Percentiles rank a stretch among this genome's conserved stretches.
Evolutionary conservation across 2,113 vertebrate species (phyloP).

Genomic region (Haemorhous mexicanus): DNA sequence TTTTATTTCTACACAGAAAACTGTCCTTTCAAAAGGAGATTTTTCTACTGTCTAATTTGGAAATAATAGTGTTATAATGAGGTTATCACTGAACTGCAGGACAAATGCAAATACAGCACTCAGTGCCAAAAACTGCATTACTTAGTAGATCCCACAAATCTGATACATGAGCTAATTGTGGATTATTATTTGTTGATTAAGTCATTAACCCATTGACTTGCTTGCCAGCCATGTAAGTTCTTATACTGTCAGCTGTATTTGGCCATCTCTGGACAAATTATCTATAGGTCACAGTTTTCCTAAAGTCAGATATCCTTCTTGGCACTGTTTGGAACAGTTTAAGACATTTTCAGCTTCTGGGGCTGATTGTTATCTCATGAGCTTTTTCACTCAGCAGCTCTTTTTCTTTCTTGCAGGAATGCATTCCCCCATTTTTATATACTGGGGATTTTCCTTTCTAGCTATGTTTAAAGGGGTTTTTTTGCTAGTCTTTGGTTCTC

Average conservation of each 20-base stretch:
- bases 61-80: background rate
- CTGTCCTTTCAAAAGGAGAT: background rate
- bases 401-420: background rate
- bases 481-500: background rate
- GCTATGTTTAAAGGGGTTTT: background rate
- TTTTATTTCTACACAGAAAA: background rate
- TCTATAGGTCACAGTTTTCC: background rate
- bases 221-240: background rate
- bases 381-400: background rate
- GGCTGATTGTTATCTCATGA: background rate
- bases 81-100: background rate
- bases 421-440: background rate
- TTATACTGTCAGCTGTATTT: background rate
- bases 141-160: background rate
- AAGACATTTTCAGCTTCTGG: background rate
- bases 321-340: background rate
- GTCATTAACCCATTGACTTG: background rate
- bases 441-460: background rate
- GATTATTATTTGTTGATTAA: background rate
- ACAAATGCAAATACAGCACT: background rate
- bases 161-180: background rate
- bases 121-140: background rate
- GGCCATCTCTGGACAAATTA: background rate
- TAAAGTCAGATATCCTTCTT: background rate
- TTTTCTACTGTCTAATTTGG: background rate